Evolutionary conservation across 30 jellyfish, hydroid and myxozoan genomes (phyloP), one percentile per base, ranked within the genome.

Genomic region (Mastigias papua): DNA sequence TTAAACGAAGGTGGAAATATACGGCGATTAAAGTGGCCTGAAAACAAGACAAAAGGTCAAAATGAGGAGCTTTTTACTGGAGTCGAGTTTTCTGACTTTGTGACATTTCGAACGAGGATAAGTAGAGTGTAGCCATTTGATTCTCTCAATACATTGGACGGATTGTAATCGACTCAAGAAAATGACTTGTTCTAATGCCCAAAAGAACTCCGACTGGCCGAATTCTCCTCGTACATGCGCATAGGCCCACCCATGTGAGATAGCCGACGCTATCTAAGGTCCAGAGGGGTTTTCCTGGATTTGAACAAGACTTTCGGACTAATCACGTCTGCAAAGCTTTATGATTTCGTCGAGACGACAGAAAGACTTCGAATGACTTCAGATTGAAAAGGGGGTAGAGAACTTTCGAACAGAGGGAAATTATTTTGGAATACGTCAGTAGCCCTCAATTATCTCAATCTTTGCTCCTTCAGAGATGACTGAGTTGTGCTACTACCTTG

Each of bases 191-290:
- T 9, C 13, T 72, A 72, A 72, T 48, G 17, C 83, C 83, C 34
- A 72, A 72, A 72, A 72, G 83, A 29, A 72, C 66, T 72, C 68
- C 83, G 83, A 68, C 34, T 8, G 13, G 74, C 1, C n/a, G 17
- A 51, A 51, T 51, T n/a, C 37, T 25, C 4, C 35, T 13, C 23
- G 21, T 4, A n/a, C 74, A 63, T 26, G 21, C 22, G 19, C n/a
- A 51, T 9, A 32, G 37, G 83, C 83, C 83, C 83, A 72, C 83
- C 83, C 83, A 72, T 51, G 25, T 51, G 17, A 51, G 67, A 51
- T 51, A 21, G 67, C 27, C 17, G 67, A 51, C 67, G 67, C 67
- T 51, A 10, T 1, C 5, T 10, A 17, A 51, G 25, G 67, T 4
- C 27, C 27, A 51, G 17, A 51, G 27, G 25, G 27, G 67, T 51